A percentile compares a stretch with the other conserved stretches of the same genome.
Conservation (phyloP, 1,140 invertebrate species). For the Gerris buenoi region DNA sequence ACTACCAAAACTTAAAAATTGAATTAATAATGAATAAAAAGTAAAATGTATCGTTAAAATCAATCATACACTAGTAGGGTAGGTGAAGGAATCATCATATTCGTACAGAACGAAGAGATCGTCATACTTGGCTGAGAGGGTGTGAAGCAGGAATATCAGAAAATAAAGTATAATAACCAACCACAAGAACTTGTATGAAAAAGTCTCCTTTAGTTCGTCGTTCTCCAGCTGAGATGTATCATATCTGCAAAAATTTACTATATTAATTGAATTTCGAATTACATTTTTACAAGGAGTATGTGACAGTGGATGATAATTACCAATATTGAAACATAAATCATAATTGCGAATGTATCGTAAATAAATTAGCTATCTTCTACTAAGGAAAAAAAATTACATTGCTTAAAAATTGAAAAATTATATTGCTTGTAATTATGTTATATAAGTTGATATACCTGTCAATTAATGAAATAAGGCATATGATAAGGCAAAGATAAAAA, state of each 20-base stretch:
- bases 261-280: background rate
- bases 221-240: background rate
- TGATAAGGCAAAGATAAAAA: background rate
- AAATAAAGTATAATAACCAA: background rate
- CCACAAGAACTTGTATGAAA: background rate
- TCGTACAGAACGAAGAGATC: background rate
- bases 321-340: background rate
- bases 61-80: background rate
- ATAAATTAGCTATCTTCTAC: background rate
- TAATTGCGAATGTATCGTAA: background rate
- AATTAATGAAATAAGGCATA: background rate
- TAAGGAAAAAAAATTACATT: background rate
- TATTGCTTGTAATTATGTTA: background rate
- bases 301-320: background rate
- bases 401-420: background rate
- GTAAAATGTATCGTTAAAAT: no score
- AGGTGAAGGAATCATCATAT: background rate
- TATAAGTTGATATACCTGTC: no score
- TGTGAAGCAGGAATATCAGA: background rate
- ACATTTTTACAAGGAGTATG: background rate
- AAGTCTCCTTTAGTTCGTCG: background rate
- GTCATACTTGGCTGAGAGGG: background rate
- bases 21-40: no score
- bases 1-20: no score
- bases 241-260: background rate